Evolutionary conservation across 2,113 vertebrate species (phyloP), one percentile per base, ranked within the genome.

Genomic region (Perccottus glenii): DNA sequence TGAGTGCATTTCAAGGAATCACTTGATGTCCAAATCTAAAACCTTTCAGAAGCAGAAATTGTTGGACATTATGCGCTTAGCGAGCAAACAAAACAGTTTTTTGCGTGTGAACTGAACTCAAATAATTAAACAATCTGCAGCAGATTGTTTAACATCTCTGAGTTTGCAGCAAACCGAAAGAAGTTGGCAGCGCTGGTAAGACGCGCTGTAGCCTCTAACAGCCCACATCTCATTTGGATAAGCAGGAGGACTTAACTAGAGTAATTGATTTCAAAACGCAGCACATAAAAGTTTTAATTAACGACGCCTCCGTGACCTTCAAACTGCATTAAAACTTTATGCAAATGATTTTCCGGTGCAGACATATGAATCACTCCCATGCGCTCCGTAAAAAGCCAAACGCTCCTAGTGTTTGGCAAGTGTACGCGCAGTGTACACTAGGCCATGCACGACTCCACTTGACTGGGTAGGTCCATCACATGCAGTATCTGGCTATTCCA

Each of bases 241-340:
- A 85, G 64, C 67, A 47, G 77, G 78, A 52, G 75, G 78, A 70
- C 63, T 81, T 81, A 74, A 83, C 64, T 58, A 77, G 74, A 80
- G 73, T 85, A 78, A 88, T 80, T 78, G 73, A 87, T 86, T 87
- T 78, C 32, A 73, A 80, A 82, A 88, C 69, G 78, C 85, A 67
- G 61, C 78, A 73, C 85, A 86, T 88, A 72, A 84, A 87, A 86
- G 77, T 83, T 87, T 85, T 86, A 87, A 88, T 89, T 85, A 85
- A 84, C 65, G 75, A 83, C 75, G 78, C 59, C 61, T 77, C 81
- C 38, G 16, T 70, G 75, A 87, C 76, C 83, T 86, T 75, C 67
- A 77, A 70, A 73, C 55, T 64, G 53, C 77, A 85, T 89, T 76
- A 85, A 88, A 91, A 84, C 77, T 85, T 88, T 70, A 88, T 87